Evolutionary conservation across 2,113 vertebrate genomes (phyloP), one percentile per base, ranked within the genome.

Genomic region (Melanocharis versteri): DNA sequence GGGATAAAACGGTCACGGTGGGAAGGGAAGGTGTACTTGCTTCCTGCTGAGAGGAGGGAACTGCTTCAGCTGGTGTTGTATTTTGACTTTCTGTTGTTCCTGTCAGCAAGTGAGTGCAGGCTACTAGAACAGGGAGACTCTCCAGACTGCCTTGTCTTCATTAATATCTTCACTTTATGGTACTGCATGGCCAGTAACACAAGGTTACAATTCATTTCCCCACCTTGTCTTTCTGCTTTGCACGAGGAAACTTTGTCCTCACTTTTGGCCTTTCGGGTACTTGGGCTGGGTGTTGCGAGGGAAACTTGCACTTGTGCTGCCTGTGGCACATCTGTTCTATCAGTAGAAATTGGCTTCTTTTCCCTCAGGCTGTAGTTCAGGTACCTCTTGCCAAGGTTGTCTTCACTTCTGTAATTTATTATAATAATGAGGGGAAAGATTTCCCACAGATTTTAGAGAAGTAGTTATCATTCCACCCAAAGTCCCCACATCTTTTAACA

Each of bases 361-460:
- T 73, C 72, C 91, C 60, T 73, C 21, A 66, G 76, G 86, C 83
- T 92, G 68, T 18, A 80, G 75, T 77, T 96, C 83, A 86, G 58
- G 51, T 47, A 87, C 80, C 83, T 87, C 91, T 70, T 87, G 72
- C 76, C 80, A 75, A 92, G 31, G 68, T 58, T 81, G 50, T 47
- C 47, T 92, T 92, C 47, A 15, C 47, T 93, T 93, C 68, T 93
- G 83, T 56, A 47, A 75, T 90, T 92, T 90, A 50, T 86, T 90
- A 23, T 47, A 78, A 78, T 73, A 70, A 73, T 6, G 62, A 92
- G 27, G 58, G 83, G 23, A 92, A 75, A 77, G 83, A 83, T 81
- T 92, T 87, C 68, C 86, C 68, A 70, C 80, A 75, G 68, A 58
- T 93, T 90, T 72, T 17, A 64, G 42, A 92, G 85, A 73, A 90